Conservation (phyloP, 2,888 invertebrate genomes). For the Arctia plantaginis region DNA sequence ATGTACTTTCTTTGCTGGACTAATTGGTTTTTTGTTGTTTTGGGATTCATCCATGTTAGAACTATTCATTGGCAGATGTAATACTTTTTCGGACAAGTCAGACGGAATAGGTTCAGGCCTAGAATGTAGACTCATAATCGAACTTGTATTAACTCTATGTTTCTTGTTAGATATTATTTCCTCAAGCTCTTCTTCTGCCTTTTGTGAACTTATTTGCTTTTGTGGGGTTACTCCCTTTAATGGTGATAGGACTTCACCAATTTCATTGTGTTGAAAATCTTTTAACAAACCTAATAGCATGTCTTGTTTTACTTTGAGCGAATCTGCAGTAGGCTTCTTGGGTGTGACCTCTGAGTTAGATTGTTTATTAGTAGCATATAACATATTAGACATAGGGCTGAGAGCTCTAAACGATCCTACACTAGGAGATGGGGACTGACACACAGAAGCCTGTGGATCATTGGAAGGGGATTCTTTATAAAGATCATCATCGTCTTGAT, state of each 20-base stretch:
- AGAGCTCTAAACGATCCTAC: slow-evolving; percentile 45
- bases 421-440: slow-evolving; percentile 24
- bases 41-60: slow-evolving; percentile 27
- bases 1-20: slow-evolving; percentile 71
- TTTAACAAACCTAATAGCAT: slow-evolving; percentile 68
- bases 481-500: slow-evolving; percentile 82
- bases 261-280: slow-evolving; percentile 62
- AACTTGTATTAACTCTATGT: slow-evolving; percentile 27
- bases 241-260: slow-evolving; percentile 50
- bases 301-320: slow-evolving; percentile 66
- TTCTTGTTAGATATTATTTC: slow-evolving; percentile 31
- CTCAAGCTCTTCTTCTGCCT: slow-evolving; percentile 21
- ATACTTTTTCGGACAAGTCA: slow-evolving; percentile 64
- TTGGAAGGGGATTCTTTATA: slow-evolving; percentile 68
- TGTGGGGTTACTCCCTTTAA: slow-evolving; percentile 31
- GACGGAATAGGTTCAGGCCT: slow-evolving; percentile 55
- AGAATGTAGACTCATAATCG: slow-evolving; percentile 28
- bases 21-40: slow-evolving; percentile 54
- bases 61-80: slow-evolving; percentile 49
- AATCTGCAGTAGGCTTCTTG: slow-evolving; percentile 50
- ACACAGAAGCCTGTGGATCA: slow-evolving; percentile 30
- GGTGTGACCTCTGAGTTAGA: slow-evolving; percentile 42
- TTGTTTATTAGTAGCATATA: slow-evolving; percentile 56
- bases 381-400: slow-evolving; percentile 64
- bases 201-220: slow-evolving; percentile 31